These are phyloP conservation scores for Calephelis nemesis DNA, from an alignment of 1,140 invertebrate species.

Conservation along the genomic window DNA sequence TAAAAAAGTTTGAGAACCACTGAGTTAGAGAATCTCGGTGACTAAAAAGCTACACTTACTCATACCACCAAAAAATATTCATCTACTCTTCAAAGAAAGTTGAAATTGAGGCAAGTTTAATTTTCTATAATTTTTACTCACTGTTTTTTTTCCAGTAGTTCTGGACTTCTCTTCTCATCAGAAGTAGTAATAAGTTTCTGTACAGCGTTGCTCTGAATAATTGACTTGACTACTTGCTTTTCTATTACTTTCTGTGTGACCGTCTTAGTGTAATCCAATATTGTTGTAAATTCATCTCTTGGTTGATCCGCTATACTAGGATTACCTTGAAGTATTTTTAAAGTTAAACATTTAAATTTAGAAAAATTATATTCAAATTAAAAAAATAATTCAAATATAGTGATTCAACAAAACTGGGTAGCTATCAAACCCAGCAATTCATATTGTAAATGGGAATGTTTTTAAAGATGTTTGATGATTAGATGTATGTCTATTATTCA, in stretches of 20 bases:
- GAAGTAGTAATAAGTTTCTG: constrained; percentile 40
- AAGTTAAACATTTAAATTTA: not conserved
- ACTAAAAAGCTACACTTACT: too few relatives aligned
- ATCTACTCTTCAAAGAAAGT: too few relatives aligned
- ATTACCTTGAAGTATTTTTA: not conserved
- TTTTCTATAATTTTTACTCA: constrained; percentile 26
- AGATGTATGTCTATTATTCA: too few relatives aligned
- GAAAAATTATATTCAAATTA: not conserved
- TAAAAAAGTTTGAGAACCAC: too few relatives aligned
- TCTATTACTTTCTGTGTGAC: constrained; percentile 44
- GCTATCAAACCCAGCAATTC: too few relatives aligned
- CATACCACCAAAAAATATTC: too few relatives aligned
- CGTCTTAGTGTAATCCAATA: constrained; percentile 22
- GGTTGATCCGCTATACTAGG: not conserved
- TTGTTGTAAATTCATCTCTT: constrained; percentile 17
- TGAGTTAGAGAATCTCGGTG: too few relatives aligned
- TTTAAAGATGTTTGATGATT: too few relatives aligned
- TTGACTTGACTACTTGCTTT: constrained; percentile 46
- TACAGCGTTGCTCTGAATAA: constrained; percentile 47
- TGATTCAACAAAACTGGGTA: too few relatives aligned
- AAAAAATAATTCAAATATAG: not conserved
- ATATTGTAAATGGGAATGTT: too few relatives aligned
- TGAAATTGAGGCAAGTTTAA: not conserved
- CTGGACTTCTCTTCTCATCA: constrained; percentile 37
- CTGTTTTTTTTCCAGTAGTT: constrained; percentile 53